A percentile compares a stretch with the other conserved stretches of the same genome.
Evolutionary conservation across 1,140 invertebrate species (phyloP).

Genomic region (Drosophila truncata): DNA sequence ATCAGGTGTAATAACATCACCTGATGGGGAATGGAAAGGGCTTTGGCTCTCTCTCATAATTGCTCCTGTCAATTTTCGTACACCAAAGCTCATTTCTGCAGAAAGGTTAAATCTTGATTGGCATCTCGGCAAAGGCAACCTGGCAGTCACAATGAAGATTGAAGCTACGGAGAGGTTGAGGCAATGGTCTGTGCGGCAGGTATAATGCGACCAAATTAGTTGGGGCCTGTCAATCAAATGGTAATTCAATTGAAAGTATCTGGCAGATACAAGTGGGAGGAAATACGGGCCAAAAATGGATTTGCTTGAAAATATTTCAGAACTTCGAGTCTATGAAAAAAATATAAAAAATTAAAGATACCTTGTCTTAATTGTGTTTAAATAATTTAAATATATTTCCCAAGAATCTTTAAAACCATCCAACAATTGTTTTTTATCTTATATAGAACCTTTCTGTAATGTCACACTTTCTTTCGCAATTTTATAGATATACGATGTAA

Average conservation of each 20-base stretch:
- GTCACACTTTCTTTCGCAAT: conserved; percentile 5
- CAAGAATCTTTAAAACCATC: too few species aligned
- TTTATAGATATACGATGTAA: conserved; percentile 6
- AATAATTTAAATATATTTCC: too few species aligned
- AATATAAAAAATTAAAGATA: too few species aligned
- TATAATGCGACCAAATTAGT: conserved; percentile 48
- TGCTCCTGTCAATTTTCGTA: conserved; percentile 49
- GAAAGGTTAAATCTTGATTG: conserved; percentile 51
- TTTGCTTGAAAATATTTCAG: not conserved
- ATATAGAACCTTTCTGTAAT: not conserved
- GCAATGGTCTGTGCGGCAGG: conserved; percentile 8
- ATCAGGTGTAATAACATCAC: conserved; percentile 39
- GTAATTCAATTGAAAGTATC: conserved; percentile 51
- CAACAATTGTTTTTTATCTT: too few species aligned
- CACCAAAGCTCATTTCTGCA: conserved; percentile 38
- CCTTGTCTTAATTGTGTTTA: too few species aligned
- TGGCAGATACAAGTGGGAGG: conserved; percentile 8
- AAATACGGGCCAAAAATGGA: not conserved
- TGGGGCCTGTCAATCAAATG: conserved; percentile 34
- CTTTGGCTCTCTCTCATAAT: conserved; percentile 28
- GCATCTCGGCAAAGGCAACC: conserved; percentile 41
- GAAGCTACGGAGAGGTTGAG: not conserved
- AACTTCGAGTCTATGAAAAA: not conserved
- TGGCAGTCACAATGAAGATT: conserved; percentile 51
- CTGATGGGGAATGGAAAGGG: conserved; percentile 13